Conservation (phyloP, 2,888 invertebrate species). For the Toxonevra muliebris region DNA sequence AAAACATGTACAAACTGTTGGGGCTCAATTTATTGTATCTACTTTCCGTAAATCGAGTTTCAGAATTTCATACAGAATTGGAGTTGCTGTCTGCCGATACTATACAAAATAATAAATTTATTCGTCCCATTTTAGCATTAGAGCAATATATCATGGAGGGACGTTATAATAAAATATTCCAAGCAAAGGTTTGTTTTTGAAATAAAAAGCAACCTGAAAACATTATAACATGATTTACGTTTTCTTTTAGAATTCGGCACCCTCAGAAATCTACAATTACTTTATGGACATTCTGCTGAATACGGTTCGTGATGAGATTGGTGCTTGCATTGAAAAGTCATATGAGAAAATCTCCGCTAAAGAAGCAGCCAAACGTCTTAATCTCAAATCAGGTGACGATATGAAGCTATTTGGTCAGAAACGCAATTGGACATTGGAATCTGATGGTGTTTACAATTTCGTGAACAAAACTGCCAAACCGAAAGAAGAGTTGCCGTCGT, state of each 20-base stretch:
- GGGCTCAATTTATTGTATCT: conserved; percentile 94
- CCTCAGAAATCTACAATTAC: conserved; percentile 93
- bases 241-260: conserved; percentile 82
- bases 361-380: conserved; percentile 90
- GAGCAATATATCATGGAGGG: conserved; percentile 99
- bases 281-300: conserved; percentile 96
- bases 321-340: conserved; percentile 95
- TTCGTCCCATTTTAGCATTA: conserved; percentile 91
- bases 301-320: conserved; percentile 96
- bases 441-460: conserved; percentile 85
- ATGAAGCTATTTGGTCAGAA: conserved; percentile 83
- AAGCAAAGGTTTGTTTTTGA: conserved; percentile 74
- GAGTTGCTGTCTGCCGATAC: conserved; percentile 92
- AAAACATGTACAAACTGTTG: conserved; percentile 92
- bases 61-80: conserved; percentile 98
- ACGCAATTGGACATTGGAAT: conserved; percentile 84
- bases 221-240: neutral
- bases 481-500: conserved; percentile 85
- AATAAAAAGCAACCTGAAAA: neutral
- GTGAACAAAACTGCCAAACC: conserved; percentile 77
- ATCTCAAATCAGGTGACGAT: conserved; percentile 80
- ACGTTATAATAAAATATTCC: conserved; percentile 96
- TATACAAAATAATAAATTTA: conserved; percentile 92
- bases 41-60: conserved; percentile 93
- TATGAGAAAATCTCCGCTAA: conserved; percentile 87